A percentile compares a stretch with the other conserved stretches of the same genome.
Conservation (phyloP, 2,113 vertebrate genomes). For the Oryzias celebensis region DNA sequence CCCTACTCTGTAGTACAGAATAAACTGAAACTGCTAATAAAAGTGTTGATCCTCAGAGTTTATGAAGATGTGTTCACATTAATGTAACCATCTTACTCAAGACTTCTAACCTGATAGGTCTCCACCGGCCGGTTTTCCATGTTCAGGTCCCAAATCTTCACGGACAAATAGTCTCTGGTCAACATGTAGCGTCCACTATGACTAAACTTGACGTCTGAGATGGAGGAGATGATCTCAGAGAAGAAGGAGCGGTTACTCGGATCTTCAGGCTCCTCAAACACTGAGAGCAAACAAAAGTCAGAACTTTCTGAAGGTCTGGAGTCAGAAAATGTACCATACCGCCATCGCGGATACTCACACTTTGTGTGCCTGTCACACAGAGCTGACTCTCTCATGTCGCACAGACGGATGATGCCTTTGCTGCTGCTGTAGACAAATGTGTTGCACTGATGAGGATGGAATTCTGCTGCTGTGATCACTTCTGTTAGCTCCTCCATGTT, state of each 20-base stretch:
- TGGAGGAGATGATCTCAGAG: conserved; percentile 83
- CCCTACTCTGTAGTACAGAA: too few species aligned
- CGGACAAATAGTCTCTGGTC: conserved; percentile 80
- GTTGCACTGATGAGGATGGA: conserved; percentile 96
- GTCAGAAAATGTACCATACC: not conserved
- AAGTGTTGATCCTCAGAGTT: not conserved
- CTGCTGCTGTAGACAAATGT: conserved; percentile 99
- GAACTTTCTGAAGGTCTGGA: not conserved
- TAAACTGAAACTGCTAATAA: too few species aligned
- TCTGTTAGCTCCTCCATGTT: conserved; percentile 99
- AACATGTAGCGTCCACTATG: conserved; percentile 82
- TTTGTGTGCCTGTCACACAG: conserved; percentile 95
- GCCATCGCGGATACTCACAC: conserved; percentile 46
- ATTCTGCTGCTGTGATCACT: conserved; percentile 97
- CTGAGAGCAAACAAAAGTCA: conserved; percentile 36
- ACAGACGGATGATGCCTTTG: conserved; percentile 96
- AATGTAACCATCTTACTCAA: not conserved
- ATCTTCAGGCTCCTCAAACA: conserved; percentile 82
- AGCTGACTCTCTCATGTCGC: conserved; percentile 93
- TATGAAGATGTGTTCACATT: not conserved
- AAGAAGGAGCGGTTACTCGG: conserved; percentile 83
- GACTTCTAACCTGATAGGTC: conserved; percentile 75
- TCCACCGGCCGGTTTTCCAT: conserved; percentile 81
- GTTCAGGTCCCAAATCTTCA: conserved; percentile 82
- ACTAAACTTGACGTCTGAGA: conserved; percentile 82